Conservation (phyloP, 2,888 invertebrate species). For the Ommatoiulus sabulosus region DNA sequence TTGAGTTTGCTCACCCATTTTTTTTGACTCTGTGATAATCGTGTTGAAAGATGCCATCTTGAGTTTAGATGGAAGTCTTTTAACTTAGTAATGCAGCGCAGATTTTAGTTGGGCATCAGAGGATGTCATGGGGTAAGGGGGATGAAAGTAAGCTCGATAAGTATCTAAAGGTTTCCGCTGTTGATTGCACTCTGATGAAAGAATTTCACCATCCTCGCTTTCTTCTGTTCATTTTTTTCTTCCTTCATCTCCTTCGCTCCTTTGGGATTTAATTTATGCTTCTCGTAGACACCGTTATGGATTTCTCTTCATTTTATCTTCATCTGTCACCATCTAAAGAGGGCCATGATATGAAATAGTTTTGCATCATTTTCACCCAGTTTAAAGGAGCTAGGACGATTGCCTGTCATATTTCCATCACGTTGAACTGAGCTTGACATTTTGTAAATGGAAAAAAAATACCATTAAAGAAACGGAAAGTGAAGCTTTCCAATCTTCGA, state of each 20-base stretch:
- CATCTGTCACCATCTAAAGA: slow-evolving; percentile 40
- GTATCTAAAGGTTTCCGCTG: slow-evolving; percentile 16
- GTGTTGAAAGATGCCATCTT: slow-evolving; percentile 26
- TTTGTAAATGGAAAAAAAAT: slow-evolving; percentile 22
- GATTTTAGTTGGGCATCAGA: not conserved
- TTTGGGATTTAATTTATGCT: slow-evolving; percentile 36
- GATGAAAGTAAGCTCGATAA: slow-evolving; percentile 26
- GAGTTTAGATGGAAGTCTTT: slow-evolving; percentile 31
- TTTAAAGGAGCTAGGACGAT: slow-evolving; percentile 28
- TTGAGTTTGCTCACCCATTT: not conserved
- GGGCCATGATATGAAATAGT: slow-evolving; percentile 43
- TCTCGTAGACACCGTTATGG: slow-evolving; percentile 1
- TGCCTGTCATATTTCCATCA: slow-evolving; percentile 40
- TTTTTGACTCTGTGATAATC: slow-evolving; percentile 1
- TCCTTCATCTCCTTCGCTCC: not conserved
- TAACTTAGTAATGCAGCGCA: slow-evolving; percentile 13
- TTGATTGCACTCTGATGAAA: slow-evolving; percentile 40
- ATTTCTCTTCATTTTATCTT: slow-evolving; percentile 43
- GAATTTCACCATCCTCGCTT: slow-evolving; percentile 25
- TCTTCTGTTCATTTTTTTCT: slow-evolving; percentile 6
- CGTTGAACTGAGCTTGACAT: not conserved
- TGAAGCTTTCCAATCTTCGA: not conserved
- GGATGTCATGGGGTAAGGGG: not conserved
- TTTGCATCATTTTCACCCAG: slow-evolving; percentile 23
- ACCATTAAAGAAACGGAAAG: slow-evolving; percentile 21